Base-by-base conservation (phyloP, 1,140 invertebrate species). In the Bicyclus anynana region DNA sequence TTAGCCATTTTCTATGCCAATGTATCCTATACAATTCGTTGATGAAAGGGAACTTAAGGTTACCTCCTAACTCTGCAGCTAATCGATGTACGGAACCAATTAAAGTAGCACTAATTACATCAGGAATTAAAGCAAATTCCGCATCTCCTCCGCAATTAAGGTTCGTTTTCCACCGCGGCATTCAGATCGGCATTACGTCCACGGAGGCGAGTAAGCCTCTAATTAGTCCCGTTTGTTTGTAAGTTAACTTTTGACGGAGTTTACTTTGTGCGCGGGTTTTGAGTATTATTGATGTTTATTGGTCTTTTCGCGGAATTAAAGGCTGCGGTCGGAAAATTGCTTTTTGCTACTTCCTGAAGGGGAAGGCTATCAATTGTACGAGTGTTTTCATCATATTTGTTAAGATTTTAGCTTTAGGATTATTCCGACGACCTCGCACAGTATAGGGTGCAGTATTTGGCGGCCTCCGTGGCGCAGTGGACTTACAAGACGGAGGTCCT, bases 191-290 rank as follows among this genome's bases (percentile, higher is more conserved):
- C 29, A 33, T 33, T 33, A 33, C 10, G 16, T 40, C 13, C 33
- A 37, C 13, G 37, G 37, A 16, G 37, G 13, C 37, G 13, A 5
- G 37, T 16, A 40, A 40, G 37, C 37, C 37, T 40, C 14, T 17
- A 40, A 40, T 40, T 40, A 40, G 37, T 40, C 37, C 13, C 16
- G 13, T 33, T 33, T 33, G 29, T 33, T 33, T 44, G 9, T 20
- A 44, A 18, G 21, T n/a, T 47, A 47, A 47, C 33, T 29, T 53
- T 53, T 42, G 14, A 40, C 37, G 37, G 16, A 40, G n/a, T 33
- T 33, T 12, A 12, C 29, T 7, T 33, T 33, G 12, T 33, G 4
- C 29, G 3, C 9, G 10, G 12, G 29, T 7, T 33, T 12, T 33
- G 7, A 33, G 29, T 33, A n/a, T 33, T 33, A 33, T 6, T 33